Evolutionary conservation across 2,797 vertebrate genomes (phyloP), one percentile per base, ranked within the genome.

Genomic region (Rallus crepitans): DNA sequence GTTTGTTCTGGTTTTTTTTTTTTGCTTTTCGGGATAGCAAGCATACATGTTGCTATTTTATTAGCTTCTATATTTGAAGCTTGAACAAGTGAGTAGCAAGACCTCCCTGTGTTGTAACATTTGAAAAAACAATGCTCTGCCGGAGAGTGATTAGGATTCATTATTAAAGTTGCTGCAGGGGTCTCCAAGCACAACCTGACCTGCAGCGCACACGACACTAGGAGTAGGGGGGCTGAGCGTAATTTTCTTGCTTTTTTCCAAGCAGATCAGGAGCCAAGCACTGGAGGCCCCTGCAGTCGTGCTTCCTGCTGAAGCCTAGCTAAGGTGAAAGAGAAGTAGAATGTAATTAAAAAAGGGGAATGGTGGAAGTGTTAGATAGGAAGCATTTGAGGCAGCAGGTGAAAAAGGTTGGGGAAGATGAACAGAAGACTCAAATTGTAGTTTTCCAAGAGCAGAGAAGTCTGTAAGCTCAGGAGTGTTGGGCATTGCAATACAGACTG

Each of bases 401-500:
- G 52, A 45, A 17, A 75, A 45, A 16, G 23, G 11, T 31, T 45
- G 42, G 16, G 7, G 11, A 59, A 30, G 48, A 24, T 16, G 35
- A 90, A 33, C 8, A 56, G 28, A 65, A 82, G 40, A 61, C 4
- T 85, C 40, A 84, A 25, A 53, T 14, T 25, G 27, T 33, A 27
- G 61, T 77, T 77, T 56, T 7, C n/a, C 28, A 25, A 27, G 48
- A 63, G 15, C 6, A 1, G 33, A n/a, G 6, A 48, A 30, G 11
- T 50, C 31, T 70, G 12, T 48, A 37, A n/a, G n/a, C 37, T 79
- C 18, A 45, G 12, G 35, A 28, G 8, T 0, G 0, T 19, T 55
- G 40, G 35, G 9, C 0, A 0, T 56, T 0, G 0, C 24, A 35
- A 1, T 21, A 23, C 13, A 7, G 53, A 4, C 50, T 1, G 1